Evolutionary conservation across 2,113 vertebrate species (phyloP).

Genomic region (Nesoenas mayeri): DNA sequence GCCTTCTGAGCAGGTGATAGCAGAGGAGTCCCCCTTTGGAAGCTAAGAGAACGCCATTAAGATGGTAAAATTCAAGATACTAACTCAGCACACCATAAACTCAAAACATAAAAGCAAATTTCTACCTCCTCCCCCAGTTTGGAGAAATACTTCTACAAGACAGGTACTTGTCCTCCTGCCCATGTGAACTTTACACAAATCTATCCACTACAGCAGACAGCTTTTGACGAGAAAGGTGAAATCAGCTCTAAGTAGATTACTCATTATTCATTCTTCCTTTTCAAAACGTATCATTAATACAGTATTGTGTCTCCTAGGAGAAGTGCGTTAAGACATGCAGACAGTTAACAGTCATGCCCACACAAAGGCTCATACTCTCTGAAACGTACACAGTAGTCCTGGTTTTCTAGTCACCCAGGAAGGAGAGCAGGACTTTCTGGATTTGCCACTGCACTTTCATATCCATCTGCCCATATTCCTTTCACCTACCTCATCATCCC

Average conservation of each 20-base stretch:
- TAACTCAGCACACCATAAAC: neutral
- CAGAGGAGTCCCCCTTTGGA: neutral
- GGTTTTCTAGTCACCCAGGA: neutral
- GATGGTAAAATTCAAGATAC: neutral
- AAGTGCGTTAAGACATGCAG: neutral
- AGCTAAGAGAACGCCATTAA: neutral
- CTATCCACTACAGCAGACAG: neutral
- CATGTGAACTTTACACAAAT: neutral
- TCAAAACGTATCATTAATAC: neutral
- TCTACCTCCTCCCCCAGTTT: neutral
- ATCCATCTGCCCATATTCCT: neutral
- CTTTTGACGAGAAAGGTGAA: neutral
- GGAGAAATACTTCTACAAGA: neutral
- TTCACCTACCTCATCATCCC: neutral
- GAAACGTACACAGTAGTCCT: neutral
- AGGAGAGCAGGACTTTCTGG: neutral
- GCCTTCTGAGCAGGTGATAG: neutral
- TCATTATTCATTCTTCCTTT: neutral
- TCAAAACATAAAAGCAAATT: neutral
- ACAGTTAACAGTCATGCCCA: neutral
- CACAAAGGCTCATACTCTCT: accelerated
- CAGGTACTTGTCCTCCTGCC: neutral
- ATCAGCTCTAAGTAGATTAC: neutral
- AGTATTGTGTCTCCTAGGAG: neutral
- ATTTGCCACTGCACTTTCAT: accelerated